Base-by-base conservation (phyloP, 1,140 invertebrate species). In the Brevipalpus yothersi region DNA sequence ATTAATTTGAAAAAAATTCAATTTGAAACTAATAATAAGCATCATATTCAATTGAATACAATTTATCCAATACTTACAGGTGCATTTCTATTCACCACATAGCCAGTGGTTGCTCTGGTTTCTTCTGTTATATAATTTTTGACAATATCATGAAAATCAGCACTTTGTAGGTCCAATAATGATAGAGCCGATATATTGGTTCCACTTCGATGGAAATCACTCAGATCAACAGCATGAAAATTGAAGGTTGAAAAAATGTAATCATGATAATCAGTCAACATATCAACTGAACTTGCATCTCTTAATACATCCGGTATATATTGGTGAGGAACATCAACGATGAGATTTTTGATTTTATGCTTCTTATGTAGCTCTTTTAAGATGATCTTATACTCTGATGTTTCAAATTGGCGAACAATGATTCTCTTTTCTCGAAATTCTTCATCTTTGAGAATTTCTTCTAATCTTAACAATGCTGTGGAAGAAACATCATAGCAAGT, bases 181-280 rank as follows among this genome's bases (percentile, higher is more conserved):
- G 86, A 77, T 65, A 90, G 82, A 1, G 84, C 85, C 9, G 87
- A 91, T 62, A 93, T 90, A 71, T 92, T 92, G 13, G 87, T 89
- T 41, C 87, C 88, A 13, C 83, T 84, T 70, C 91, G 88, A 72
- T 86, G 86, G 70, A 91, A 93, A 72, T 91, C 87, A 67, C 88
- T 86, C 65, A 91, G 73, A 72, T 91, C 84, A 11, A 92, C 80
- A 41, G 82, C 85, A 66, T 92, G 85, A 31, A 92, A 70, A 70
- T 93, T 87, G 57, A 69, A 62, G 31, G 69, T 64, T 10, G 68
- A 69, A 42, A 69, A 66, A 53, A 69, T 65, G 55, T 69, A 69
- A 62, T 70, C 69, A 59, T 70, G 67, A 58, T 69, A 69, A 49
- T 67, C 67, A 41, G 65, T 66, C 59, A 68, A 62, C 68, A 69